Evolutionary conservation across 1,140 invertebrate genomes (phyloP), one percentile per base, ranked within the genome.

Genomic region (Anastrepha obliqua): DNA sequence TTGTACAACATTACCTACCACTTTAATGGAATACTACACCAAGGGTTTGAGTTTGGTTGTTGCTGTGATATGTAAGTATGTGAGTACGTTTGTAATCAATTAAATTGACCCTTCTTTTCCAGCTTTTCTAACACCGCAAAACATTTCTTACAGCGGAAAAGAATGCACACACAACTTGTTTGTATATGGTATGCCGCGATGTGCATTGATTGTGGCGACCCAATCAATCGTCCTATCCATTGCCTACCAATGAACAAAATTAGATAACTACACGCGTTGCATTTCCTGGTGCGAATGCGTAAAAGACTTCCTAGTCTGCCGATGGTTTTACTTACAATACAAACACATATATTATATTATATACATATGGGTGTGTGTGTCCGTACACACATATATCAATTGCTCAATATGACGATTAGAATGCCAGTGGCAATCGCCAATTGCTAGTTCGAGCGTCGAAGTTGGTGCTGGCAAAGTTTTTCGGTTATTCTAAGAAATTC

Each of bases 231-330:
- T 7, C 47, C 74, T 29, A 81, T 55, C 47, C 44, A 81, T 81
- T 55, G 74, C 47, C 8, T 3, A 81, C 51, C 74, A 55, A 81
- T 81, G 47, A n/a, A 81, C 47, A 81, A 58, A 58, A 55, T 81
- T 81, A 81, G 44, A 81, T 55, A 81, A 81, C 47, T 81, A 58
- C n/a, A 58, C 44, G 44, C 74, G 47, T 47, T 47, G 47, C 74
- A 81, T 81, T 81, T 81, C 74, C 74, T 81, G 74, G 47, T 81
- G 74, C 74, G 47, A 81, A 29, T 81, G 74, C 47, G 47, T 81
- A 81, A 81, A 81, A 55, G 74, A 9, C 51, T 81, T 81, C 74
- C 74, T 81, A 55, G 74, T 81, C 74, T 74, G 74, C 8, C 55
- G 74, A 55, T 55, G 74, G 74, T 20, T 42, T 81, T 20, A 81